Conservation (phyloP, 2,113 vertebrate species). For the Boulengeromyrus knoepffleri region DNA sequence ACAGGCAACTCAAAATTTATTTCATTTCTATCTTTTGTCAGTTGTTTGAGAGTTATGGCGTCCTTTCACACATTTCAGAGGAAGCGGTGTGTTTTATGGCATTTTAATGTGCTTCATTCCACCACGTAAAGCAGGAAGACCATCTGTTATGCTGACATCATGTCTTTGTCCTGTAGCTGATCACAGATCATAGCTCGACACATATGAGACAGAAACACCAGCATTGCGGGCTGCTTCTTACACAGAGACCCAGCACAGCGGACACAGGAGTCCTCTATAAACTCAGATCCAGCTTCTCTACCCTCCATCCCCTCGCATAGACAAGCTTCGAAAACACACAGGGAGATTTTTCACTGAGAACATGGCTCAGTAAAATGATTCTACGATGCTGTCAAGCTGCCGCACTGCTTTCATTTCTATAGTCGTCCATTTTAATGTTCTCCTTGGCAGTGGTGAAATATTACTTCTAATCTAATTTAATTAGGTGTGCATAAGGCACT, state of each 20-base stretch:
- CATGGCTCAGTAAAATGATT: background rate
- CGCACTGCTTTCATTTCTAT: background rate
- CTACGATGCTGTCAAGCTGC: background rate
- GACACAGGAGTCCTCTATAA: background rate
- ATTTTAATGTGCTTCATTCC: constrained; percentile 31
- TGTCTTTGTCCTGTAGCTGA: constrained; percentile 16
- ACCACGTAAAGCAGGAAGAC: constrained; percentile 35
- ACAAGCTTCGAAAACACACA: background rate
- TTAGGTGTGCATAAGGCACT: background rate
- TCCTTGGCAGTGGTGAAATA: background rate
- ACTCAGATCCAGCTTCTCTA: background rate
- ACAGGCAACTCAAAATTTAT: constrained; percentile 17
- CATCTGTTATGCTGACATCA: constrained; percentile 24
- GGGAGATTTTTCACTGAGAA: background rate
- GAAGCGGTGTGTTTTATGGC: constrained; percentile 38
- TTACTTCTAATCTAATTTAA: background rate
- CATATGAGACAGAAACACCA: background rate
- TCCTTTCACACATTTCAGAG: constrained; percentile 27
- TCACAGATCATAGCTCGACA: constrained; percentile 24
- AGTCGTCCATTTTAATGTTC: background rate
- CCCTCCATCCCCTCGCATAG: background rate
- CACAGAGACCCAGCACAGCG: background rate
- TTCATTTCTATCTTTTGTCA: constrained; percentile 33
- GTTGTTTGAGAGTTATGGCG: constrained; percentile 41
- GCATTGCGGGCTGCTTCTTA: background rate